Percentiles rank a stretch among this genome's conserved stretches.
phyloP scores from a whole-genome alignment of 2,797 vertebrate species.

The Amphiprion clarkii region DNA sequence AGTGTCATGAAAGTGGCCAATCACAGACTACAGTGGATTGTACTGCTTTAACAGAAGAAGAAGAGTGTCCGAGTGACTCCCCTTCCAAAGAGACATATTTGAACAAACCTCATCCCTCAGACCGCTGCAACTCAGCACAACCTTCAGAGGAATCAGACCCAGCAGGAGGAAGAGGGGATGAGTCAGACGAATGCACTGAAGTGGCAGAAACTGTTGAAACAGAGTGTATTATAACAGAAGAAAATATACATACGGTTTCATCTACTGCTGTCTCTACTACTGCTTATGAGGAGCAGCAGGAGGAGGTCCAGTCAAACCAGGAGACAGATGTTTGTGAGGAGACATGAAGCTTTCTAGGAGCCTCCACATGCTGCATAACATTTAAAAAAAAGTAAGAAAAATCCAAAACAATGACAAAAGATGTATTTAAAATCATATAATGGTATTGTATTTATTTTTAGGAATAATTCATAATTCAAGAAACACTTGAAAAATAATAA shows the following conservation, averaged over 20 bases:
- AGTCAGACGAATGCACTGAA: conserved; percentile 19
- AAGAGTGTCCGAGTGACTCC: conserved; percentile 10
- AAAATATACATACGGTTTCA: background rate
- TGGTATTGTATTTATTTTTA: conserved; percentile 32
- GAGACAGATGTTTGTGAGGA: conserved; percentile 36
- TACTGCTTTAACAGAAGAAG: conserved; percentile 18
- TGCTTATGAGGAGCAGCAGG: conserved; percentile 21
- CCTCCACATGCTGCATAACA: background rate
- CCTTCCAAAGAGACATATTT: conserved; percentile 1
- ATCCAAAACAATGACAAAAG: background rate
- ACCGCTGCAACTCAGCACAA: background rate
- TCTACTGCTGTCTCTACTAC: background rate
- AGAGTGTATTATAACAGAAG: conserved; percentile 4
- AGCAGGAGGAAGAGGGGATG: conserved; percentile 6
- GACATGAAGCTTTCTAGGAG: conserved; percentile 25
- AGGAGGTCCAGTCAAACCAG: conserved; percentile 21
- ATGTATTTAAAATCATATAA: background rate
- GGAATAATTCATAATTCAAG: conserved; percentile 1
- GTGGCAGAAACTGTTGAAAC: conserved; percentile 17
- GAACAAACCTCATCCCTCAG: conserved; percentile 5
- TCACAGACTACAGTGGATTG: conserved; percentile 28
- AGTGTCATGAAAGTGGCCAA: conserved; percentile 2
- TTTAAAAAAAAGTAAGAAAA: background rate
- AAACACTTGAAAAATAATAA: background rate
- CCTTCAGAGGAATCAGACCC: conserved; percentile 15